Percentiles rank a stretch among this genome's conserved stretches.
phyloP scores from a whole-genome alignment of 2,113 vertebrate genomes.

The Scolopax mira region DNA sequence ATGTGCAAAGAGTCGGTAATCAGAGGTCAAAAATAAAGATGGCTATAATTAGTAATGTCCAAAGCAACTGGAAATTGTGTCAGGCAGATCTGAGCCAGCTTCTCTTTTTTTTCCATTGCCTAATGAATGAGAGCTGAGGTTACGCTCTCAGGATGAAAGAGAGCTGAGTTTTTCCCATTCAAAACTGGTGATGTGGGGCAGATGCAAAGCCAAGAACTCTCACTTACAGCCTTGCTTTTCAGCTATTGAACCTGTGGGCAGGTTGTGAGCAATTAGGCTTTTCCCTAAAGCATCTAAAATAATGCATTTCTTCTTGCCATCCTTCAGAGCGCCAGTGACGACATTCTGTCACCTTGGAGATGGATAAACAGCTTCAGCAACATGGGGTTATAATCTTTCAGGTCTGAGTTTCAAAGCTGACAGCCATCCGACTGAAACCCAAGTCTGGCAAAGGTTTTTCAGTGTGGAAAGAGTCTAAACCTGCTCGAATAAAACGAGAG shows the following conservation, averaged over 20 bases:
- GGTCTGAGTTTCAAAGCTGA: conserved; percentile 27
- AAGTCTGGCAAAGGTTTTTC: neutral
- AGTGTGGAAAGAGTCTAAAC: neutral
- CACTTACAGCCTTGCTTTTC: conserved; percentile 25
- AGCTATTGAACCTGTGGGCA: neutral
- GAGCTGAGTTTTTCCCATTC: neutral
- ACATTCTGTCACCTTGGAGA: conserved; percentile 61
- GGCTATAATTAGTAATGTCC: conserved; percentile 63
- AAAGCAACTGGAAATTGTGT: conserved; percentile 64
- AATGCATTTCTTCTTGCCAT: neutral
- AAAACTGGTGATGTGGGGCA: neutral
- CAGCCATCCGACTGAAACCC: neutral
- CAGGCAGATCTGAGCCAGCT: conserved; percentile 19
- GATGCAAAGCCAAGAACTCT: neutral
- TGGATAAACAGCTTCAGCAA: conserved; percentile 58
- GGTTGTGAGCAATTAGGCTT: conserved; percentile 30
- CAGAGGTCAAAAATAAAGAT: conserved; percentile 60
- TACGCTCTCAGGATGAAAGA: conserved; percentile 6
- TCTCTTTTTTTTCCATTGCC: neutral
- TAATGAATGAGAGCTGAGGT: conserved; percentile 49
- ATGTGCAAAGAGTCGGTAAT: conserved; percentile 39
- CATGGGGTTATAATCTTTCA: conserved; percentile 30
- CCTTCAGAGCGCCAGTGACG: conserved; percentile 32
- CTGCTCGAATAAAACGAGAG: neutral
- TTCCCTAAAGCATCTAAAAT: conserved; percentile 42